phyloP scores from a whole-genome alignment of 2,113 vertebrate genomes.

The Aspiorhynchus laticeps region DNA sequence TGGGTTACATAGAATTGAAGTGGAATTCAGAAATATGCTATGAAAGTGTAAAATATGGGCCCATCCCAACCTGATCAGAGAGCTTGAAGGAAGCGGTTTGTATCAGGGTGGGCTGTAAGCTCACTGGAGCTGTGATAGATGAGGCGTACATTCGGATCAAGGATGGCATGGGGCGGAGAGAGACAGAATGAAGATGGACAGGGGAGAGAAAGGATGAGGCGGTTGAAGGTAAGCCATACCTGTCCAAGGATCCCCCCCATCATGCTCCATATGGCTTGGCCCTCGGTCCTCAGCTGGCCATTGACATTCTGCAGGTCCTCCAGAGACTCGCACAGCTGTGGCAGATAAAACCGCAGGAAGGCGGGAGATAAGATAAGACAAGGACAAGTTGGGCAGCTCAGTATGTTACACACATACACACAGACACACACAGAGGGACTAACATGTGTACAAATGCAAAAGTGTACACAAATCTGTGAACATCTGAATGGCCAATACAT shows the following conservation, averaged over 20 bases:
- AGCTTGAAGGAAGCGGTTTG: constrained; percentile 4
- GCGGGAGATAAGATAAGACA: constrained; percentile 52
- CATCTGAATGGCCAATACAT: neutral
- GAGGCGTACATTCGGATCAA: constrained; percentile 13
- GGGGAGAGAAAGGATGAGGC: neutral
- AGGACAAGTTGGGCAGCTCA: constrained; percentile 48
- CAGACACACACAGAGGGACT: neutral
- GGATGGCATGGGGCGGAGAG: constrained; percentile 5
- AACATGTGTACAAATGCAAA: neutral
- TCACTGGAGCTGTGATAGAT: constrained; percentile 26
- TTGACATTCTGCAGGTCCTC: constrained; percentile 95
- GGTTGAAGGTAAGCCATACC: constrained; percentile 79
- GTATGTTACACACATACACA: constrained; percentile 12
- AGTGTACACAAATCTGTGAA: constrained; percentile 8
- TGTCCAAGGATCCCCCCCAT: constrained; percentile 91
- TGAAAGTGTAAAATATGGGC: neutral
- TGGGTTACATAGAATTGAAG: neutral
- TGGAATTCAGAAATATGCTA: neutral
- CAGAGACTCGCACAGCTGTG: constrained; percentile 92
- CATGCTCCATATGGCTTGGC: constrained; percentile 91
- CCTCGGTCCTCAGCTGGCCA: constrained; percentile 88
- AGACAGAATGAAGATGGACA: neutral
- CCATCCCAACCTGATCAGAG: neutral
- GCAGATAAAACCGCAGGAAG: constrained; percentile 53
- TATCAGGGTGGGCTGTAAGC: neutral